These are phyloP conservation scores for Musca vetustissima DNA, from an alignment of 1,140 invertebrate genomes.

Conservation along the genomic window DNA sequence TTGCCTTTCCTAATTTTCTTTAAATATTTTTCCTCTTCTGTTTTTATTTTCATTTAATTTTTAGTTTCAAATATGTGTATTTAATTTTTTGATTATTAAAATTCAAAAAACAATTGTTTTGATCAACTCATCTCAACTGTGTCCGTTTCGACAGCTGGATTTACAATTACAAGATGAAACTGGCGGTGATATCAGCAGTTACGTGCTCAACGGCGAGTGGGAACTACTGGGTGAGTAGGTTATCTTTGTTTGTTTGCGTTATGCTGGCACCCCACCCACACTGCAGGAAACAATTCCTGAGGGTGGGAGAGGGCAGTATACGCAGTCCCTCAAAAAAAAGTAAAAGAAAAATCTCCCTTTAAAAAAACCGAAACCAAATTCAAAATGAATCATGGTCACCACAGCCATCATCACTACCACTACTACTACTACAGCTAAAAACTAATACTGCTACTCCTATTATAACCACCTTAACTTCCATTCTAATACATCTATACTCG, in stretches of 20 bases:
- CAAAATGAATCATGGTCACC: too few species aligned
- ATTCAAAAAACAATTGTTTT: background rate
- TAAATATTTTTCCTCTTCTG: too few species aligned
- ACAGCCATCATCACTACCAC: too few species aligned
- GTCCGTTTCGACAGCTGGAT: slow-evolving; percentile 74
- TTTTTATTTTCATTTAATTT: background rate
- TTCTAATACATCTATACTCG: too few species aligned
- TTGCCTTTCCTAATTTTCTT: too few species aligned
- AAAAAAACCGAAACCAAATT: background rate
- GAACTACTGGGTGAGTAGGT: slow-evolving; percentile 86
- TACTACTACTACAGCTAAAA: too few species aligned
- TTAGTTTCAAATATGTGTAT: background rate
- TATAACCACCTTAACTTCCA: too few species aligned
- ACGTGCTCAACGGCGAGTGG: slow-evolving; percentile 98
- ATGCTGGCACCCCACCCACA: background rate
- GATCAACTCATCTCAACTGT: slow-evolving; percentile 11
- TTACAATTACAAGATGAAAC: slow-evolving; percentile 86
- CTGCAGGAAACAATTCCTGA: too few species aligned
- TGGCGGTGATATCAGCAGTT: slow-evolving; percentile 92
- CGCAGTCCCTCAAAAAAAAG: background rate
- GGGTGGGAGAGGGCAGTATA: too few species aligned
- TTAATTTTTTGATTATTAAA: too few species aligned
- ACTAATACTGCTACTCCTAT: too few species aligned
- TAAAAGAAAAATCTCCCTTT: background rate
- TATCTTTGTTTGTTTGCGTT: background rate